These are phyloP conservation scores for Octodonta nipae DNA, from an alignment of 2,888 invertebrate genomes.

Conservation along the genomic window DNA sequence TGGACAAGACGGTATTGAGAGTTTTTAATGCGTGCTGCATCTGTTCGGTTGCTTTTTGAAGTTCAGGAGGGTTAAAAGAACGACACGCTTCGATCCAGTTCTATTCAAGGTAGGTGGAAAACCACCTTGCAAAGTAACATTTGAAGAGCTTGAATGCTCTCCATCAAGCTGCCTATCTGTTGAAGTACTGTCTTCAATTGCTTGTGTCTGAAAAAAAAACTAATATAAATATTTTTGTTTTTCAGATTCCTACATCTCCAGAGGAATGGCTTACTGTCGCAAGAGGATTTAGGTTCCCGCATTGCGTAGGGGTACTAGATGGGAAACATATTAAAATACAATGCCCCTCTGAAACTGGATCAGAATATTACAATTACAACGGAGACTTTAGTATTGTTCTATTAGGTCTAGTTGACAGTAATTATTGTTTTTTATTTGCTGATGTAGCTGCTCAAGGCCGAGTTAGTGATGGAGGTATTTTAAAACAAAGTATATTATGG, in stretches of 20 bases:
- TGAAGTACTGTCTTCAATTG: too few relatives aligned
- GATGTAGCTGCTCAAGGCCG: slow-evolving; percentile 24
- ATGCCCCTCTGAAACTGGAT: slow-evolving; percentile 19
- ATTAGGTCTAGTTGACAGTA: slow-evolving; percentile 28
- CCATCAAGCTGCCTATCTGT: too few relatives aligned
- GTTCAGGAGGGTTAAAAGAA: too few relatives aligned
- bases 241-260: slow-evolving; percentile 7
- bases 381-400: slow-evolving; percentile 24
- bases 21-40: too few relatives aligned
- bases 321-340: slow-evolving; percentile 26
- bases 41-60: too few relatives aligned
- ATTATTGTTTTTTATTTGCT: slow-evolving; percentile 26
- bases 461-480: slow-evolving; percentile 24
- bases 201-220: too few relatives aligned
- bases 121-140: too few relatives aligned
- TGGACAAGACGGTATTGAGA: too few relatives aligned
- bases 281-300: slow-evolving; percentile 17
- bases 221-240: too few relatives aligned
- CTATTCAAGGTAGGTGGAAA: too few relatives aligned
- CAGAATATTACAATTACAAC: slow-evolving; percentile 25
- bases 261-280: slow-evolving; percentile 8
- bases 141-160: too few relatives aligned
- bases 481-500: slow-evolving; percentile 1
- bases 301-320: slow-evolving; percentile 23
- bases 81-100: too few relatives aligned